Evolutionary conservation across 2,797 vertebrate genomes (phyloP).

Genomic region (Ammospiza maritima): DNA sequence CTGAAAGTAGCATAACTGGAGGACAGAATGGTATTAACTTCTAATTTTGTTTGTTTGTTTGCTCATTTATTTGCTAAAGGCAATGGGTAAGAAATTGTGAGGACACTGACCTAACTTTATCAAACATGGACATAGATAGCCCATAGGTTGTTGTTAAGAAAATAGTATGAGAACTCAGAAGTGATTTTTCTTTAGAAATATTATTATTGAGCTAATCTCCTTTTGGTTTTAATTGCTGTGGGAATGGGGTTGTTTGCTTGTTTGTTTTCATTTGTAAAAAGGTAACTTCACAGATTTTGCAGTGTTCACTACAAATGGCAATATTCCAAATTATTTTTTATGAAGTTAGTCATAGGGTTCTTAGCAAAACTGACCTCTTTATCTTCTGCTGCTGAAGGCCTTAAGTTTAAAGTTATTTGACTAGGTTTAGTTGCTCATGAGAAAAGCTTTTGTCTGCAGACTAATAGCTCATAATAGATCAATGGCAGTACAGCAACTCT

Average conservation of each 20-base stretch:
- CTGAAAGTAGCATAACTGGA: neutral
- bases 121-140: neutral
- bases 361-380: neutral
- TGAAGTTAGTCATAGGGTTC: neutral
- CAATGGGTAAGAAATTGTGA: neutral
- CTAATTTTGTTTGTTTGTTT: neutral
- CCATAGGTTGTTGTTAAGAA: neutral
- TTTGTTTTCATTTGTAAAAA: neutral
- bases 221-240: neutral
- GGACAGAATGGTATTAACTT: neutral
- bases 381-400: neutral
- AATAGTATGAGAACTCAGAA: neutral
- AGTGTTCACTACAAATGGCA: neutral
- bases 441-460: neutral
- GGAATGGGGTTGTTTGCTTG: accelerated
- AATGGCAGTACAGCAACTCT: neutral
- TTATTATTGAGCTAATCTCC: neutral
- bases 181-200: neutral
- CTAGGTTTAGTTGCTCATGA: neutral
- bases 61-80: neutral
- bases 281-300: neutral
- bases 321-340: neutral
- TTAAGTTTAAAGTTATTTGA: neutral
- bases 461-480: neutral
- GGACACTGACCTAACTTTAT: neutral